Evolutionary conservation across 2,888 invertebrate genomes (phyloP), one percentile per base, ranked within the genome.

Genomic region (Microchrysa polita): DNA sequence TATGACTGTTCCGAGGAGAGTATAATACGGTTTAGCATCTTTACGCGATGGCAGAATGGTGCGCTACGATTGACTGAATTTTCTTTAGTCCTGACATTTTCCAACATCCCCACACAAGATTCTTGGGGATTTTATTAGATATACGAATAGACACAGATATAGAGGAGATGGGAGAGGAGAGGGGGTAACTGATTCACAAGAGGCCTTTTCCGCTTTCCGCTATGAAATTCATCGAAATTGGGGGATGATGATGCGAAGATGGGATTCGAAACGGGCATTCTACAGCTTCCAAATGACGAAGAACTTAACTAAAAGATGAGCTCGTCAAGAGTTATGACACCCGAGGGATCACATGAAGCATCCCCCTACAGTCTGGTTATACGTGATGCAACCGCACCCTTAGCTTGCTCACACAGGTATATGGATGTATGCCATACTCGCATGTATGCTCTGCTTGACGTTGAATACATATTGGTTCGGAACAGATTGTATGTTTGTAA

Each of bases 251-350:
- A 42, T 69, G 42, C 57, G 42, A 48, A 48, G 57, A 69, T 69
- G 69, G 69, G 55, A 9, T 27, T 40, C 42, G 60, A 60, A 44
- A 60, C 59, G 60, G 72, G 59, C 60, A 72, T 27, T n/a, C 55
- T 42, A 60, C 48, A 34, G 48, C 60, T 61, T 42, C 57, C 73
- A 73, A 73, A 73, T 73, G 73, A 84, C 84, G 82, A 82, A 83
- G 83, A 84, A 83, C 82, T 83, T 83, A 83, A 83, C 83, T 84
- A 83, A 84, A 82, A 84, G 84, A 84, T 83, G 83, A 83, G 83
- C 83, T 83, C 81, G 82, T 83, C 84, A 82, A 80, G 81, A 84
- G 81, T 83, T 84, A 84, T 84, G 83, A 83, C 82, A 83, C 84
- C 81, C 84, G 75, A 76, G 84, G 82, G 84, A 82, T 79, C 69